A percentile compares a stretch with the other conserved stretches of the same genome.
These are phyloP conservation scores for Malacosoma neustria DNA, from an alignment of 2,888 invertebrate species.

Conservation along the genomic window DNA sequence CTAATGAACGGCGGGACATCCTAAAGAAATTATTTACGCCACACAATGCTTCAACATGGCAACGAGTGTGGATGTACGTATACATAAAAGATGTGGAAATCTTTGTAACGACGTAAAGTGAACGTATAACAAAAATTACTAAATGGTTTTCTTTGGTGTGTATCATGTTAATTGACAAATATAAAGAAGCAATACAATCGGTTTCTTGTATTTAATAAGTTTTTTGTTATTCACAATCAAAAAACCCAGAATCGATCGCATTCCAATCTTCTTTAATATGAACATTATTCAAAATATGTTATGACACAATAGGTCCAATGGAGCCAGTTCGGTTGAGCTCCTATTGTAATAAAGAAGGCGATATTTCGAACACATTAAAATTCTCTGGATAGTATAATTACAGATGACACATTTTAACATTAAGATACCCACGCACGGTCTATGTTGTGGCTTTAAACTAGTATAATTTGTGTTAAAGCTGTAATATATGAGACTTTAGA, in stretches of 20 bases:
- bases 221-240: slow-evolving; percentile 5
- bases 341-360: slow-evolving; percentile 69
- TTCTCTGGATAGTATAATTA: slow-evolving; percentile 70
- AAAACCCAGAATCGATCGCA: slow-evolving; percentile 16
- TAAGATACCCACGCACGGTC: slow-evolving; percentile 65
- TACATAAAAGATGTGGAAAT: slow-evolving; percentile 63
- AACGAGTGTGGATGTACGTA: slow-evolving; percentile 45
- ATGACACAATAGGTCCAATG: slow-evolving; percentile 46
- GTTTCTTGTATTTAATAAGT: slow-evolving; percentile 14
- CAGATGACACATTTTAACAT: slow-evolving; percentile 72
- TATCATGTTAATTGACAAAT: slow-evolving; percentile 56
- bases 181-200: slow-evolving; percentile 14
- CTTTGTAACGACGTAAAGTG: slow-evolving; percentile 64
- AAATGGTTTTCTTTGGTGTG: slow-evolving; percentile 49
- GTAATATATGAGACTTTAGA: slow-evolving; percentile 70
- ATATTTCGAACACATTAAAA: slow-evolving; percentile 69
- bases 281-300: slow-evolving; percentile 43
- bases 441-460: slow-evolving; percentile 69
- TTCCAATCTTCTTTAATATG: slow-evolving; percentile 14
- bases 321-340: slow-evolving; percentile 54
- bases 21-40: slow-evolving; percentile 68
- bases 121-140: slow-evolving; percentile 67
- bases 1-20: slow-evolving; percentile 56
- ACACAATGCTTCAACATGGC: slow-evolving; percentile 44
- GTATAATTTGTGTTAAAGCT: slow-evolving; percentile 74